These are phyloP conservation scores for Cryptomyrus ogoouensis DNA, from an alignment of 2,113 vertebrate genomes.

Conservation along the genomic window DNA sequence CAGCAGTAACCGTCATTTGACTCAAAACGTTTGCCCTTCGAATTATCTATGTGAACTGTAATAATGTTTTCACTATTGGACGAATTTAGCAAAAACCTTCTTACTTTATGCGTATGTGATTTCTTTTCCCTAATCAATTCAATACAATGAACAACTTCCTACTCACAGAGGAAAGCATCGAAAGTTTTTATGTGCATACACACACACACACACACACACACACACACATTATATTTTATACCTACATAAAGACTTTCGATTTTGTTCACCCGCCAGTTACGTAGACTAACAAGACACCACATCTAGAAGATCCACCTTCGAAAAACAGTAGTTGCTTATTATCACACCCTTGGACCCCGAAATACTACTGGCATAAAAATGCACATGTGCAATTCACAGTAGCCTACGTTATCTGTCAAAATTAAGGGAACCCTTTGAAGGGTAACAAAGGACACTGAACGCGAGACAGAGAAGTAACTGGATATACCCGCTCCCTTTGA, in stretches of 20 bases:
- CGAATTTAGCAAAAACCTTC: not conserved
- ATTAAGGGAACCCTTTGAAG: not conserved
- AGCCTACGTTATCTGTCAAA: slow-evolving; percentile 3
- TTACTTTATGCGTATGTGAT: not conserved
- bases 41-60: not conserved
- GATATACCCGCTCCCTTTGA: slow-evolving; percentile 20
- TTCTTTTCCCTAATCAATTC: slow-evolving; percentile 9
- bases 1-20: not conserved
- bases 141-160: slow-evolving; percentile 16
- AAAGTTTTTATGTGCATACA: not conserved
- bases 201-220: not conserved
- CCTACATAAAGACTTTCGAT: not conserved
- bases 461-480: slow-evolving; percentile 12
- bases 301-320: not conserved
- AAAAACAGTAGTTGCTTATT: not conserved
- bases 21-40: not conserved
- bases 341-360: not conserved
- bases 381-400: not conserved
- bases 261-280: not conserved
- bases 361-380: not conserved
- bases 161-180: not conserved
- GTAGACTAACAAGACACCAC: not conserved
- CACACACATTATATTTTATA: not conserved
- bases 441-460: slow-evolving; percentile 10
- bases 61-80: slow-evolving; percentile 1